These are phyloP conservation scores for Spheniscus humboldti DNA, from an alignment of 2,797 vertebrate genomes.

Conservation along the genomic window DNA sequence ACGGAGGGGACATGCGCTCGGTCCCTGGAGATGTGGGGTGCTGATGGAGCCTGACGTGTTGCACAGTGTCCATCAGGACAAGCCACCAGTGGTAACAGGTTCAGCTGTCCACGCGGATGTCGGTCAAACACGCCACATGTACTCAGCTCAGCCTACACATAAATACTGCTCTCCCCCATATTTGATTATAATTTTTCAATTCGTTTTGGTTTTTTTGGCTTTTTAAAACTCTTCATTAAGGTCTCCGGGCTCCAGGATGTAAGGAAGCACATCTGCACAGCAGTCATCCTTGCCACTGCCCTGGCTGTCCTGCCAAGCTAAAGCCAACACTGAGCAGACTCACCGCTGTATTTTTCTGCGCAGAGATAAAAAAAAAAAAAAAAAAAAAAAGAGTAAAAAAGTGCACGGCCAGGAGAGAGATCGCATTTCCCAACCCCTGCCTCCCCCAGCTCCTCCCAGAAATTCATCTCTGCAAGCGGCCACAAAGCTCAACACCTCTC, in stretches of 20 bases:
- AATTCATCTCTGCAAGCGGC: not conserved
- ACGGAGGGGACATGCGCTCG: rapidly evolving
- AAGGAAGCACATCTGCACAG: rapidly evolving
- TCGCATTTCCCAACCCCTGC: not conserved
- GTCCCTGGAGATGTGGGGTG: not conserved
- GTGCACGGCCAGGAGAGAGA: not conserved
- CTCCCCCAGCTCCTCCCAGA: not conserved
- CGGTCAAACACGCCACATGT: rapidly evolving
- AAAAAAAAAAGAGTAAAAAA: not conserved
- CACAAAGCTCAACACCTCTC: not conserved
- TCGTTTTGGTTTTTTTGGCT: too few species aligned
- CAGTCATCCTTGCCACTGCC: not conserved
- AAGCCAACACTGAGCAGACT: not conserved
- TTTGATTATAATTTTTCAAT: rapidly evolving
- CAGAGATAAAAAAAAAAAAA: not conserved
- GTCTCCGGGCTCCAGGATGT: rapidly evolving
- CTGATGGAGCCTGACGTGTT: not conserved
- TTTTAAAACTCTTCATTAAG: not conserved
- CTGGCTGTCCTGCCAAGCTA: not conserved
- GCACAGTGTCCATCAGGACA: not conserved
- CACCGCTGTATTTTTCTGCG: not conserved
- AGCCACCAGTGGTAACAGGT: not conserved
- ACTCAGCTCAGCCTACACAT: not conserved
- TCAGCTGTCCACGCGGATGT: not conserved
- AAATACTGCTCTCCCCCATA: rapidly evolving